Evolutionary conservation across 2,888 invertebrate species (phyloP).

Genomic region (Mythimna albipuncta): DNA sequence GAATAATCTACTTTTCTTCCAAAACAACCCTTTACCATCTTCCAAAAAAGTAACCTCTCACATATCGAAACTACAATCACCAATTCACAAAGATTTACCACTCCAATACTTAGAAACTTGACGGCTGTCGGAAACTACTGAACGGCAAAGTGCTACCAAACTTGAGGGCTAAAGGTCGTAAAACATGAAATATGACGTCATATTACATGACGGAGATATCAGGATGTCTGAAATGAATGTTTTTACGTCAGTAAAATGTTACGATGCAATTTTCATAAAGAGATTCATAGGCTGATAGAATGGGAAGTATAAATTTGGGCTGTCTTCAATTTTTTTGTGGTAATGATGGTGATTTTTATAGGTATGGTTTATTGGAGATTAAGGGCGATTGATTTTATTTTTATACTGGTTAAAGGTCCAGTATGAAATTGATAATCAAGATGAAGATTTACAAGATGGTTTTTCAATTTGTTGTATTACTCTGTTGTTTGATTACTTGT

Average conservation of each 20-base stretch:
- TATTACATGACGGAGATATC: constrained; percentile 56
- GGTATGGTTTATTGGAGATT: neutral
- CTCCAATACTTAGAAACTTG: constrained; percentile 51
- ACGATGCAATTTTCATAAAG: constrained; percentile 67
- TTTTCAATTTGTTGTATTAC: neutral
- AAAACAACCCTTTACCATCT: neutral
- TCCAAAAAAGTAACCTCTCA: neutral
- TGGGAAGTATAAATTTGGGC: constrained; percentile 20
- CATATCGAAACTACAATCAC: constrained; percentile 3
- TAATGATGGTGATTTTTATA: constrained; percentile 9
- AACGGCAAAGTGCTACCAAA: constrained; percentile 46
- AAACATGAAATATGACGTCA: constrained; percentile 64
- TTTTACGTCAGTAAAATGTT: constrained; percentile 66
- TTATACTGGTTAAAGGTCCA: neutral
- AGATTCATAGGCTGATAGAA: constrained; percentile 46
- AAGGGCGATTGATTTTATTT: constrained; percentile 2
- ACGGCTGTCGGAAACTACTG: constrained; percentile 56
- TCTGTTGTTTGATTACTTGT: neutral
- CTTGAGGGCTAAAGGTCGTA: constrained; percentile 54
- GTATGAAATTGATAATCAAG: neutral
- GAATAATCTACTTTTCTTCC: no score
- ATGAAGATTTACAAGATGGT: no score
- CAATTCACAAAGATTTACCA: constrained; percentile 44
- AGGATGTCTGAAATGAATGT: constrained; percentile 64
- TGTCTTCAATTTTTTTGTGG: neutral